Evolutionary conservation across 1,140 invertebrate species (phyloP), one percentile per base, ranked within the genome.

Genomic region (Plodia interpunctella): DNA sequence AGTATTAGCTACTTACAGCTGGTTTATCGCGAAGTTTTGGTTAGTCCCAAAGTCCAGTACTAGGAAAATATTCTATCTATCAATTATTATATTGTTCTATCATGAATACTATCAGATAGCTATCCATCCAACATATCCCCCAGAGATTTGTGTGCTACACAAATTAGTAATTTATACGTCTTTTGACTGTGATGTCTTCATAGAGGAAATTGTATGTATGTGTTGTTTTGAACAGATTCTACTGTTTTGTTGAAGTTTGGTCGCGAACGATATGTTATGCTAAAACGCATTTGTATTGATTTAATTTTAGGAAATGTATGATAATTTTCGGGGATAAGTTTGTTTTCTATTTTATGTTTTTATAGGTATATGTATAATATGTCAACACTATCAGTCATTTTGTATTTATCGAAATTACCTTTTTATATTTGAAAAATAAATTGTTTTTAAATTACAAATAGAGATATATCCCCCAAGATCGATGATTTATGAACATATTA

Each of bases 101-200:
- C n/a, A n/a, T n/a, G n/a, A n/a, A n/a, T 35, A 11, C 9, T 11
- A 35, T 13, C 32, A 35, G 32, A 13, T 35, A 2, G 10, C 32
- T 11, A 44, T 15, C 3, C 10, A 11, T 38, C 11, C 35, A 8
- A 38, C 38, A 44, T n/a, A 21, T 21, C 19, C 51, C 51, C 20
- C 25, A 28, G 20, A 18, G 51, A 53, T 13, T 25, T 53, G 18
- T n/a, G 13, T 21, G 51, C 5, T n/a, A 21, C 13, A 53, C 13
- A n/a, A 53, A 53, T 20, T 25, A 51, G 66, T 79, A 78, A 74
- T 70, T 76, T 73, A 76, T 75, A 80, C 79, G 80, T 82, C 72
- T 83, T 79, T 78, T 79, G 84, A 83, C 86, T 89, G 86, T 89
- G 86, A 89, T 89, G 84, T 87, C 81, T 88, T 86, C 80, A 70